phyloP scores from a whole-genome alignment of 2,113 vertebrate genomes.

The Brienomyrus brachyistius region DNA sequence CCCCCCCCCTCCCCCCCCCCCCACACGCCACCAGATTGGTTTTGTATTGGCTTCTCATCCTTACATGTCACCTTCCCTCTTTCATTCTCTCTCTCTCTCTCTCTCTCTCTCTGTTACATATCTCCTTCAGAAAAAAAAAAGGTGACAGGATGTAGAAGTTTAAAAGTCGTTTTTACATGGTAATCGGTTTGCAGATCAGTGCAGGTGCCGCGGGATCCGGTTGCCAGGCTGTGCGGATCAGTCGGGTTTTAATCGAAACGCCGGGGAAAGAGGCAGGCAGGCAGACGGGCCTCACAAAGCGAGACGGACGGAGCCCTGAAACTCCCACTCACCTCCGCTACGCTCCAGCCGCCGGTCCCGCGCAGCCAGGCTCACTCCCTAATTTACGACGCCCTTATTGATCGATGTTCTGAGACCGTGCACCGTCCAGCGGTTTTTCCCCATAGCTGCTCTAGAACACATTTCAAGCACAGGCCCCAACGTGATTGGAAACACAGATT shows the following conservation, averaged over 20 bases:
- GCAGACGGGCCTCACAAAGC: not conserved
- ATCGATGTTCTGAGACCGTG: not conserved
- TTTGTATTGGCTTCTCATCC: not conserved
- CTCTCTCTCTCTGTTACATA: not conserved
- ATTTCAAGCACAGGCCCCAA: not conserved
- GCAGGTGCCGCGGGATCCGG: conserved; percentile 47
- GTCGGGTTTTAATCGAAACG: conserved; percentile 56
- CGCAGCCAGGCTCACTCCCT: not conserved
- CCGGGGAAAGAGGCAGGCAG: conserved; percentile 41
- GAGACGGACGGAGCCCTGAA: not conserved
- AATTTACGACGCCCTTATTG: not conserved
- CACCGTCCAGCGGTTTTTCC: not conserved
- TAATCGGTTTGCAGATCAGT: conserved; percentile 64
- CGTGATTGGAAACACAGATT: conserved; percentile 1
- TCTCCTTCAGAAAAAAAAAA: not conserved
- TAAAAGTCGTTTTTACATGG: conserved; percentile 29
- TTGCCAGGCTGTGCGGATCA: conserved; percentile 54
- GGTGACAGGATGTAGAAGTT: conserved; percentile 7
- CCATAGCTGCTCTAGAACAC: not conserved
- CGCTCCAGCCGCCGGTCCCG: not conserved
- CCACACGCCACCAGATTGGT: not conserved
- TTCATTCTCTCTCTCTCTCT: conserved; percentile 1
- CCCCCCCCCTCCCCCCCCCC: not conserved
- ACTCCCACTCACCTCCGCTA: not conserved
- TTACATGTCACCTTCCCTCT: not conserved